Evolutionary conservation across 1,140 invertebrate genomes (phyloP).

Genomic region (Sarcophaga bullata): DNA sequence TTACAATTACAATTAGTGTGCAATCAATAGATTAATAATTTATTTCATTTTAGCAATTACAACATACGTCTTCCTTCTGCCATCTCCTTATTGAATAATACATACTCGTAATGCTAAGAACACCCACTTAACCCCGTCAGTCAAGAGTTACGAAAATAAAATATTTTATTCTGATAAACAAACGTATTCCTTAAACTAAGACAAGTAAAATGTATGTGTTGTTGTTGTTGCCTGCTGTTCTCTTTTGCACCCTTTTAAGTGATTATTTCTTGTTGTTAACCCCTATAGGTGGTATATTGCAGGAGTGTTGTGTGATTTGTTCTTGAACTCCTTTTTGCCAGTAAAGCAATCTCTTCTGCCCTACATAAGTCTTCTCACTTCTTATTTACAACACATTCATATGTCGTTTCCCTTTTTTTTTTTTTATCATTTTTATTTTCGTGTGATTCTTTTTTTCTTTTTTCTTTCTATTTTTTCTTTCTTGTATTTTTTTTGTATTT

Average conservation of each 20-base stretch:
- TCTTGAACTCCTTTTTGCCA: too few relatives aligned
- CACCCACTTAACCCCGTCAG: not conserved
- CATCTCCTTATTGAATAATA: not conserved
- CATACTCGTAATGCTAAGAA: not conserved
- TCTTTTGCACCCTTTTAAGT: not conserved
- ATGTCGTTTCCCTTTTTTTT: too few relatives aligned
- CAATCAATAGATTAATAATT: not conserved
- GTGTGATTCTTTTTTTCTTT: not conserved
- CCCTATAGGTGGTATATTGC: too few relatives aligned
- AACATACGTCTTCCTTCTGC: too few relatives aligned
- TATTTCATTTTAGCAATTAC: not conserved
- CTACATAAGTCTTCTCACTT: too few relatives aligned
- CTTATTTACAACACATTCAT: too few relatives aligned
- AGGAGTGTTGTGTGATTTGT: too few relatives aligned
- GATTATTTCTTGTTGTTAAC: not conserved
- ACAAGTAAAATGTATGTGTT: too few relatives aligned
- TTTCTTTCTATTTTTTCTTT: not conserved
- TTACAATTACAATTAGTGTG: slow-evolving; percentile 1
- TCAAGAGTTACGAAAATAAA: not conserved
- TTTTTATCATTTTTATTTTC: too few relatives aligned
- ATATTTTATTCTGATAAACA: not conserved
- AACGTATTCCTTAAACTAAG: too few relatives aligned
- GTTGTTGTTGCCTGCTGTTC: not conserved
- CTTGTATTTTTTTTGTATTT: slow-evolving; percentile 16
- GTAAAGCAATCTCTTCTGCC: too few relatives aligned